phyloP scores from a whole-genome alignment of 2,113 vertebrate species.

The Coptodon bakossiorum region DNA sequence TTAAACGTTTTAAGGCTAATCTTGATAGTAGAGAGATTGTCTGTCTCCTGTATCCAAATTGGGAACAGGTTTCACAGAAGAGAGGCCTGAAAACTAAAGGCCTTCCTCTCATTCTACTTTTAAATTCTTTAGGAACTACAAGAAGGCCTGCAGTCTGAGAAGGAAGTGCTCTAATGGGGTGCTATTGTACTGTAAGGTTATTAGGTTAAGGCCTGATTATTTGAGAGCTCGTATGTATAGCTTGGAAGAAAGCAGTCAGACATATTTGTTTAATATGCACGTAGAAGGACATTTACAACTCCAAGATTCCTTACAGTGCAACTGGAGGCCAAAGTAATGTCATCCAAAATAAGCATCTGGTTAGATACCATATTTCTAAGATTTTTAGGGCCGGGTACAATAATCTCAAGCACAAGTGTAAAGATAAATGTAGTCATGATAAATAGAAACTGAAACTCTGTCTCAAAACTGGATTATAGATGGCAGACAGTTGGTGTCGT shows the following conservation, averaged over 20 bases:
- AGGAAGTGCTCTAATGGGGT: accelerated
- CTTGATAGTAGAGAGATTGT: neutral
- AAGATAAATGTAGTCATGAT: neutral
- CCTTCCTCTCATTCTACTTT: neutral
- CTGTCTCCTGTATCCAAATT: neutral
- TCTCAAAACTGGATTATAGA: too few species aligned
- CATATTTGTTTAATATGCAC: neutral
- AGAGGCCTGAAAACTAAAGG: neutral
- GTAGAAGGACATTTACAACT: neutral
- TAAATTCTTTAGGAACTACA: neutral
- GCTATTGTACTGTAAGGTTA: neutral
- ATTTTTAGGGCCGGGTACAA: accelerated
- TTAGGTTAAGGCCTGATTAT: neutral
- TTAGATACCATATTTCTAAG: neutral
- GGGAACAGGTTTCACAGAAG: neutral
- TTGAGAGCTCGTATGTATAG: neutral
- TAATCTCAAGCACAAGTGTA: neutral
- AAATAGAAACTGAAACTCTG: neutral
- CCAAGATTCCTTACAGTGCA: accelerated
- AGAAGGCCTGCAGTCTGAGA: neutral
- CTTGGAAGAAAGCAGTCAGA: accelerated
- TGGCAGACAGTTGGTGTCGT: too few species aligned
- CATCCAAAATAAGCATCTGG: neutral
- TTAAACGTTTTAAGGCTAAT: accelerated
- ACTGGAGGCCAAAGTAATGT: neutral